Evolutionary conservation across 35 echinoderm and acorn worm genomes (phyloP).

Genomic region (Apostichopus californicus): DNA sequence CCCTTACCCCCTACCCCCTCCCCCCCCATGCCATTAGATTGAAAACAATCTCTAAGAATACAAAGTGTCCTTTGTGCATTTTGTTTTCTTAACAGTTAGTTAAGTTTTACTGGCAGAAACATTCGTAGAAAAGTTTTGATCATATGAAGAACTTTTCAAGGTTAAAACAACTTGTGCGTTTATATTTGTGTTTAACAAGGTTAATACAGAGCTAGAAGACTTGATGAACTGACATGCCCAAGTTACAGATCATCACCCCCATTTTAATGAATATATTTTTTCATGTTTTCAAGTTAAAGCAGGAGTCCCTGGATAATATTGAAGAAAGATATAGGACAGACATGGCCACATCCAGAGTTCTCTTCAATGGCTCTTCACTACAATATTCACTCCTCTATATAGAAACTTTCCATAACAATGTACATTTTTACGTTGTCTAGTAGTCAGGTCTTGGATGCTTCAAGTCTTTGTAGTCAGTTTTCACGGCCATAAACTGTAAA

Average conservation of each 20-base stretch:
- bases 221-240: background rate
- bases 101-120: background rate
- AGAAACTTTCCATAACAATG: background rate
- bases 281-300: background rate
- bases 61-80: background rate
- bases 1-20: background rate
- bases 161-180: background rate
- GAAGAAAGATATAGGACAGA: too few relatives aligned
- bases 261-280: background rate
- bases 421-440: background rate
- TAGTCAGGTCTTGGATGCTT: conserved; percentile 21
- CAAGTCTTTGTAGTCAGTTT: conserved; percentile 1
- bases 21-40: background rate
- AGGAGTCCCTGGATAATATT: background rate
- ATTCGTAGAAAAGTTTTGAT: background rate
- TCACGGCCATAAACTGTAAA: conserved; percentile 3
- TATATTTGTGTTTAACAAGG: background rate
- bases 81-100: background rate
- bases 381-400: background rate
- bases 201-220: background rate
- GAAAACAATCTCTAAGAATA: background rate
- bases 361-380: background rate
- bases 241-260: background rate
- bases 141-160: background rate
- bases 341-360: background rate